These are phyloP conservation scores for Scotopteryx bipunctaria DNA, from an alignment of 2,888 invertebrate genomes.

Conservation along the genomic window DNA sequence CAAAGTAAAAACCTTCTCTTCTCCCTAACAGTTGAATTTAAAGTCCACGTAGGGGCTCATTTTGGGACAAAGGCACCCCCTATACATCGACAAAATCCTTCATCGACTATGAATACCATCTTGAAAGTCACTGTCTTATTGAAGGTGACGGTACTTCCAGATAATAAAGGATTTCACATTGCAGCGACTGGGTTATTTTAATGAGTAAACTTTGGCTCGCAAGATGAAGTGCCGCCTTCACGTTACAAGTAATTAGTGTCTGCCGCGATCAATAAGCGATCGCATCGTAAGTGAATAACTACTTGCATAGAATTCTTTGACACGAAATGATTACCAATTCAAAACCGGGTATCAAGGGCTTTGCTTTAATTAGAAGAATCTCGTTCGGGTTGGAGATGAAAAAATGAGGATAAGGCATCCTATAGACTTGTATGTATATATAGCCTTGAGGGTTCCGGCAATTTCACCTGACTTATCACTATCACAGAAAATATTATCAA, in stretches of 20 bases:
- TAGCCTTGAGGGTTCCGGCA: not conserved
- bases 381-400: constrained; percentile 15
- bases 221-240: constrained; percentile 23
- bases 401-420: constrained; percentile 18
- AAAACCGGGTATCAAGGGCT: constrained; percentile 61
- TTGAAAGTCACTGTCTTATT: too few species aligned
- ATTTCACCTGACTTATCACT: not conserved
- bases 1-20: too few species aligned
- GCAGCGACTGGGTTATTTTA: constrained; percentile 11
- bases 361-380: constrained; percentile 73
- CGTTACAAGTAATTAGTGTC: constrained; percentile 35
- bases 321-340: constrained; percentile 77
- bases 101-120: too few species aligned
- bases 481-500: too few species aligned
- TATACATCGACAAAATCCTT: too few species aligned
- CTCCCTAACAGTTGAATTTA: too few species aligned
- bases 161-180: not conserved
- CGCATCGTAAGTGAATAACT: constrained; percentile 31
- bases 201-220: constrained; percentile 28
- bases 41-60: too few species aligned
- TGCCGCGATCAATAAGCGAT: constrained; percentile 38
- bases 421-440: not conserved
- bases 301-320: constrained; percentile 61
- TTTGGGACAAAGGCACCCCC: too few species aligned
- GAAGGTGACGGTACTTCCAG: too few species aligned